phyloP scores from a whole-genome alignment of 2,797 vertebrate genomes.

The Spinus pinus region DNA sequence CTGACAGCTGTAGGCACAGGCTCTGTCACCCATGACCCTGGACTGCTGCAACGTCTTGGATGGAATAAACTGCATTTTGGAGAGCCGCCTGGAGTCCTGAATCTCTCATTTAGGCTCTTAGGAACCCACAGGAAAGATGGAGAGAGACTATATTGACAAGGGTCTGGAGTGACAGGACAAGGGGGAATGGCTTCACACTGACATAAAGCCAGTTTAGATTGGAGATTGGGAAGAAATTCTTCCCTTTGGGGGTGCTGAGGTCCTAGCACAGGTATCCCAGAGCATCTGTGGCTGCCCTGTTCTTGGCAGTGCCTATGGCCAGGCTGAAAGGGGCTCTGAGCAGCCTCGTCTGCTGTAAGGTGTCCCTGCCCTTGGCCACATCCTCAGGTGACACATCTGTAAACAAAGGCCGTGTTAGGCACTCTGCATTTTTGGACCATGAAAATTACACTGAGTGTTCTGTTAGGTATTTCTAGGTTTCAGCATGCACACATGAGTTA shows the following conservation, averaged over 20 bases:
- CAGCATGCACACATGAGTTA: neutral
- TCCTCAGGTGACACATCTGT: neutral
- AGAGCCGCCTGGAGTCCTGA: too few relatives aligned
- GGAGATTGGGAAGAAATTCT: fast-evolving
- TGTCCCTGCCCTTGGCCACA: neutral
- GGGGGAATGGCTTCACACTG: neutral
- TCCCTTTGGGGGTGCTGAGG: neutral
- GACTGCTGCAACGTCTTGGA: too few relatives aligned
- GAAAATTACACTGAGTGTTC: neutral
- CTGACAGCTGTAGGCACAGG: too few relatives aligned
- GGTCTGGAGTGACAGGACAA: neutral
- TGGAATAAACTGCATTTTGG: too few relatives aligned
- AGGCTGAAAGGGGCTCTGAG: neutral
- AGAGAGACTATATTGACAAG: neutral
- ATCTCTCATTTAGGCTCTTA: too few relatives aligned
- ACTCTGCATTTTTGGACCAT: neutral
- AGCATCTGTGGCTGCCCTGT: neutral
- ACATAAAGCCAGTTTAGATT: neutral
- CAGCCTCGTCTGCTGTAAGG: fast-evolving
- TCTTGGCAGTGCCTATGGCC: fast-evolving
- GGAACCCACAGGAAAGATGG: neutral
- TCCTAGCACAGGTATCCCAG: neutral
- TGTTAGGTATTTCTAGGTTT: neutral
- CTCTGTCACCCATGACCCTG: too few relatives aligned
- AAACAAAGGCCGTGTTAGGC: neutral